These are phyloP conservation scores for Drosophila bocqueti DNA, from an alignment of 1,140 invertebrate genomes.

Conservation along the genomic window DNA sequence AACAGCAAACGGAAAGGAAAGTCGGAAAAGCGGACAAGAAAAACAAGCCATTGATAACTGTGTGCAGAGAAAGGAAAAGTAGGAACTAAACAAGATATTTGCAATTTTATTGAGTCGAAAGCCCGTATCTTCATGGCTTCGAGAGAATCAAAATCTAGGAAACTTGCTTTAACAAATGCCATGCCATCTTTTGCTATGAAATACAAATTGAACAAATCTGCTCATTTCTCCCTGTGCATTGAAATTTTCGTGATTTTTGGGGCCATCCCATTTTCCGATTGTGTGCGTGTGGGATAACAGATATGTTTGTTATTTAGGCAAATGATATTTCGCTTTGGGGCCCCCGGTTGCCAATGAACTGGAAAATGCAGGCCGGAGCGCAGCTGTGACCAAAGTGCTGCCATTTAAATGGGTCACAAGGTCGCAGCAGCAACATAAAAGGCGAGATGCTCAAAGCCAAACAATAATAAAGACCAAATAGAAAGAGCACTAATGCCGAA, in stretches of 20 bases:
- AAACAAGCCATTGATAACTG: conserved; percentile 68
- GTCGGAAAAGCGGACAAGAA: conserved; percentile 30
- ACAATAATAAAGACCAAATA: conserved; percentile 53
- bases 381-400: conserved; percentile 41
- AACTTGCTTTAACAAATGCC: not conserved
- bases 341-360: conserved; percentile 31
- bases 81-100: not conserved
- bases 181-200: not conserved
- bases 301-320: conserved; percentile 65
- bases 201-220: not conserved
- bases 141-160: not conserved
- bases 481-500: conserved; percentile 45
- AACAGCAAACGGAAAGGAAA: conserved; percentile 51
- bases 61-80: conserved; percentile 5
- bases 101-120: not conserved
- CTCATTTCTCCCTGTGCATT: not conserved
- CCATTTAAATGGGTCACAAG: conserved; percentile 49
- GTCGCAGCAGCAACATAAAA: conserved; percentile 16
- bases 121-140: not conserved
- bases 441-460: conserved; percentile 50
- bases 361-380: conserved; percentile 33
- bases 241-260: conserved; percentile 3
- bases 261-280: conserved; percentile 3
- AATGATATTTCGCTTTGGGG: conserved; percentile 52
- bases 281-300: conserved; percentile 43